phyloP scores from a whole-genome alignment of 64 coral and sea anemone genomes.

The Pachyseris speciosa region DNA sequence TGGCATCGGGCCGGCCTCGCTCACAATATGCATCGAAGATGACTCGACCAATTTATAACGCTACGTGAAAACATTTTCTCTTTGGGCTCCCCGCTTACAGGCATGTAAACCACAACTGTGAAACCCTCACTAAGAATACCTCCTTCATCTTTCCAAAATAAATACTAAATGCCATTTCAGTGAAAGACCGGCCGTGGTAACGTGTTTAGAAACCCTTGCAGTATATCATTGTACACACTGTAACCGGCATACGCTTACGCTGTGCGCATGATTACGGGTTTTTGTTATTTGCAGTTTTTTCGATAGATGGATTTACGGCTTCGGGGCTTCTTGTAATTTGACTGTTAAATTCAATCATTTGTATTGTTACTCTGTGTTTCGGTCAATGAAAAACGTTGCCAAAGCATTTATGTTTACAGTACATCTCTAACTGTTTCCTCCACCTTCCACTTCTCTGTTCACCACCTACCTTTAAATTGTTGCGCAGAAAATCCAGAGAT shows the following conservation, averaged over 20 bases:
- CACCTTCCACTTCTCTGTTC: not conserved
- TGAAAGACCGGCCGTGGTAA: not conserved
- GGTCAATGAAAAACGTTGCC: no score
- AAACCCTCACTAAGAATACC: not conserved
- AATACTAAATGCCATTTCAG: not conserved
- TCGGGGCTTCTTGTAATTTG: no score
- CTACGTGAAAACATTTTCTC: not conserved
- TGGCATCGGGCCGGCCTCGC: not conserved
- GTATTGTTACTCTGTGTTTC: no score
- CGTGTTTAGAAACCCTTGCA: no score
- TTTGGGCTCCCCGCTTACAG: not conserved
- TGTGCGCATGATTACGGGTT: no score
- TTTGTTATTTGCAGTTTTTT: no score
- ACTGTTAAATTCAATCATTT: no score
- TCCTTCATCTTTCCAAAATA: not conserved
- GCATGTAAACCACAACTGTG: not conserved
- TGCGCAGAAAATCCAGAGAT: not conserved
- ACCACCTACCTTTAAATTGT: conserved; percentile 24
- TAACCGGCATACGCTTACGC: no score
- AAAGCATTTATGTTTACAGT: not conserved
- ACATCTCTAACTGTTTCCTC: not conserved
- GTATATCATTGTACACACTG: no score
- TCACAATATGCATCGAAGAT: not conserved
- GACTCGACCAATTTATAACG: not conserved
- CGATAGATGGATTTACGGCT: no score